A percentile compares a stretch with the other conserved stretches of the same genome.
These are phyloP conservation scores for Myzus persicae DNA, from an alignment of 1,140 invertebrate species.

Conservation along the genomic window DNA sequence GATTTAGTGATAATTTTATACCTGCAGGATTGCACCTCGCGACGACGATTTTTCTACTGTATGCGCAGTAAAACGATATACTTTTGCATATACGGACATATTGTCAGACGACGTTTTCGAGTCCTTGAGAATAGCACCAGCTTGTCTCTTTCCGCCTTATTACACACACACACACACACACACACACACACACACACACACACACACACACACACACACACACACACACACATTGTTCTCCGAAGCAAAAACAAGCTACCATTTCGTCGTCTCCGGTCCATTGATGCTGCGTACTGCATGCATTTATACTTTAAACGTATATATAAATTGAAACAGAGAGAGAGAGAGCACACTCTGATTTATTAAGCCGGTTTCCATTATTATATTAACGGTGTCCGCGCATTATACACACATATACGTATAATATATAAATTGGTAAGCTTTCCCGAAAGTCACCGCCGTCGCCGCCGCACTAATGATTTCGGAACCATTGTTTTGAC, in stretches of 20 bases:
- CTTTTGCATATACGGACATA: conserved; percentile 22
- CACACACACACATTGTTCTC: conserved; percentile 22
- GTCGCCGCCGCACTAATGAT: conserved; percentile 9
- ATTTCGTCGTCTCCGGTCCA: not conserved
- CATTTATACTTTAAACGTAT: not conserved
- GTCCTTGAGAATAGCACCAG: conserved; percentile 26
- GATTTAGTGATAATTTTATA: conserved; percentile 13
- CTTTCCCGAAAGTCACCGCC: conserved; percentile 7
- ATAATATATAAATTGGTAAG: conserved; percentile 25
- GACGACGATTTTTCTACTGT: conserved; percentile 29
- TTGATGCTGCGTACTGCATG: conserved; percentile 14
- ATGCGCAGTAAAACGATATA: conserved; percentile 11
- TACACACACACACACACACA: no score
- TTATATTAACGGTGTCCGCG: conserved; percentile 25
- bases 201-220: no score
- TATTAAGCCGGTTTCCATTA: conserved; percentile 34
- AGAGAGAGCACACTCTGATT: not conserved
- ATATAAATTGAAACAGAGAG: not conserved
- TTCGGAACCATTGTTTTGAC: conserved; percentile 30
- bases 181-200: not conserved
- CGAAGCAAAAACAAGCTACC: conserved; percentile 27
- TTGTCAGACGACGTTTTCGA: conserved; percentile 33
- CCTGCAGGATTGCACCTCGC: not conserved
- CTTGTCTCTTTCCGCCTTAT: not conserved
- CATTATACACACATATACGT: not conserved